Evolutionary conservation across 2,113 vertebrate species (phyloP).

Genomic region (Bucco capensis): DNA sequence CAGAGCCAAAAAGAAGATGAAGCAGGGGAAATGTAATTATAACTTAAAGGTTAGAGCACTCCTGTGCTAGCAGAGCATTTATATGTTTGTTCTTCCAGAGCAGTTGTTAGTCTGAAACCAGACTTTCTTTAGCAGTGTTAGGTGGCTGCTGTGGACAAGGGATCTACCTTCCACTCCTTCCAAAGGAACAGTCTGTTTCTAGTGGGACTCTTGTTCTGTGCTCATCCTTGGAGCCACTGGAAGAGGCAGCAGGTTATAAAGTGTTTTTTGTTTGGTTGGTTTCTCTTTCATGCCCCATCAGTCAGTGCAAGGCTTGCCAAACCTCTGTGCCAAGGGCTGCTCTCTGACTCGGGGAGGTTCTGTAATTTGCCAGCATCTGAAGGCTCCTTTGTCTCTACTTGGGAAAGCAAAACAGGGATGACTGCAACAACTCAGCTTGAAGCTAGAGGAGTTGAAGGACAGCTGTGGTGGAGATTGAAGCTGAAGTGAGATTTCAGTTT

Average conservation of each 20-base stretch:
- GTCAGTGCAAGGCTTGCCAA: background rate
- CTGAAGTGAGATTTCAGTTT: background rate
- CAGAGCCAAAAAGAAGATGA: background rate
- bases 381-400: background rate
- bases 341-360: background rate
- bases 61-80: background rate
- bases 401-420: background rate
- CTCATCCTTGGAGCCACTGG: background rate
- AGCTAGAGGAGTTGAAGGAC: background rate
- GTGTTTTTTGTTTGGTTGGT: fast-evolving
- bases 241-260: background rate
- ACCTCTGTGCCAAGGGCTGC: background rate
- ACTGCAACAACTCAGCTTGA: background rate
- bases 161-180: background rate
- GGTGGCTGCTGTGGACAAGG: background rate
- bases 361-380: background rate
- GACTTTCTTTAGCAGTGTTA: background rate
- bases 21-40: background rate
- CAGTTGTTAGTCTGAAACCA: background rate
- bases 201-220: background rate
- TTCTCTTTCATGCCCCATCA: background rate
- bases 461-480: background rate
- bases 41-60: background rate
- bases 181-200: background rate
- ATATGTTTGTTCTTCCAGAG: fast-evolving